Percentiles rank a stretch among this genome's conserved stretches.
phyloP scores from a whole-genome alignment of 2,888 invertebrate species.

The Drosophila anceps region DNA sequence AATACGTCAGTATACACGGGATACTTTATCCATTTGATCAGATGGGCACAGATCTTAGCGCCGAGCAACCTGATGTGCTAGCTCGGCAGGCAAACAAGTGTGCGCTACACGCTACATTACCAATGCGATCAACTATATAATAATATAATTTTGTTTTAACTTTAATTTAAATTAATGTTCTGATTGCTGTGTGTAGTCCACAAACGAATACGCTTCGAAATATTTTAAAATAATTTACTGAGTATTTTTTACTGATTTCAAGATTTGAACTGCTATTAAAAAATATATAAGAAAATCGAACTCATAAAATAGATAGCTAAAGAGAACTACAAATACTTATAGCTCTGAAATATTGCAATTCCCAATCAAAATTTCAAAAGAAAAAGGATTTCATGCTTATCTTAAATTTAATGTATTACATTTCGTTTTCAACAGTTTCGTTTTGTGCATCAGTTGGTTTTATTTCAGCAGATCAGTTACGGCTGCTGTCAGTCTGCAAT shows the following conservation, averaged over 20 bases:
- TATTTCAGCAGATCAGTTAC: not conserved
- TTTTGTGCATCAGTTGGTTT: not conserved
- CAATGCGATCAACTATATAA: no score
- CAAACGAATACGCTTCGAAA: no score
- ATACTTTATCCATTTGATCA: not conserved
- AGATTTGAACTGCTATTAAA: no score
- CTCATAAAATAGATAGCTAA: no score
- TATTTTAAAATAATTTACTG: no score
- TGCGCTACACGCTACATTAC: not conserved
- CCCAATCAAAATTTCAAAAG: not conserved
- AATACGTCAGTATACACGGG: not conserved
- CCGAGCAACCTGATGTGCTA: not conserved
- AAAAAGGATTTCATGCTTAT: no score
- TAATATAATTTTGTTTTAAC: no score
- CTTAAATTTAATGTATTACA: not conserved
- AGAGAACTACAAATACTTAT: not conserved
- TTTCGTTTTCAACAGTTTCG: not conserved
- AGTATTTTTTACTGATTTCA: no score
- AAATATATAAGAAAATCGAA: no score
- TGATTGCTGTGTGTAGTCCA: no score
- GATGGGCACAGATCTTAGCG: not conserved
- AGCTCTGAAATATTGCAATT: not conserved
- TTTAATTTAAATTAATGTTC: no score
- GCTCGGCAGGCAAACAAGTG: not conserved
- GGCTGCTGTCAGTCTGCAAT: not conserved